Conservation (phyloP, 1,140 invertebrate genomes). For the Zaprionus davidi region DNA sequence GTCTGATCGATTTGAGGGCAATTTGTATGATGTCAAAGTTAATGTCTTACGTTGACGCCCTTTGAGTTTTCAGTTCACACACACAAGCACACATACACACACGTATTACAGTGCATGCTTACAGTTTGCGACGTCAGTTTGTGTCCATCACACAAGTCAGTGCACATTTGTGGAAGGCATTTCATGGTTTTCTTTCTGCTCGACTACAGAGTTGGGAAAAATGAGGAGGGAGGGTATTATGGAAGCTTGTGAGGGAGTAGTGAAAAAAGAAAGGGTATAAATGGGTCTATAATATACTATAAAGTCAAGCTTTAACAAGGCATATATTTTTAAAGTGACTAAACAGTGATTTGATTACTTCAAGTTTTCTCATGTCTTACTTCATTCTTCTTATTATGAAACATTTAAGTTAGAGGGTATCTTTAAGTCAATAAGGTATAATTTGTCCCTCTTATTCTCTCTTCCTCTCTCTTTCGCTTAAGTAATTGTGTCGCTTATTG, state of each 20-base stretch:
- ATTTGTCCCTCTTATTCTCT: not conserved
- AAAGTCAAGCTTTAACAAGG: accelerated
- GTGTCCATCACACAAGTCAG: constrained; percentile 20
- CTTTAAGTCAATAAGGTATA: not conserved
- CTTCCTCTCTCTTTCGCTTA: constrained; percentile 9
- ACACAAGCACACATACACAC: not conserved
- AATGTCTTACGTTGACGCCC: constrained; percentile 45
- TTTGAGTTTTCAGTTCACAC: constrained; percentile 23
- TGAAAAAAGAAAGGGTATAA: not conserved
- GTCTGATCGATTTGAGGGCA: constrained; percentile 42
- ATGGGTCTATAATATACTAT: not conserved
- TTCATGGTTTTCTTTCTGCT: constrained; percentile 2
- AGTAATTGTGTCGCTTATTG: constrained; percentile 42
- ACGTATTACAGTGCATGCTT: not conserved
- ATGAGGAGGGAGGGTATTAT: not conserved
- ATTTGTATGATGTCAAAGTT: constrained; percentile 53
- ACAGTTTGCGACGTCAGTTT: constrained; percentile 22
- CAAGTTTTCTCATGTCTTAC: no score
- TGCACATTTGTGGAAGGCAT: constrained; percentile 23
- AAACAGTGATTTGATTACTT: no score
- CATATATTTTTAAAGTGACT: no score
- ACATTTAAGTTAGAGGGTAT: not conserved
- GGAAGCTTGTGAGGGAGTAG: not conserved
- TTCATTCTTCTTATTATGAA: not conserved
- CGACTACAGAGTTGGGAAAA: not conserved